A percentile compares a stretch with the other conserved stretches of the same genome.
Evolutionary conservation across 2,888 invertebrate genomes (phyloP).

Genomic region (Tupiocoris notatus): DNA sequence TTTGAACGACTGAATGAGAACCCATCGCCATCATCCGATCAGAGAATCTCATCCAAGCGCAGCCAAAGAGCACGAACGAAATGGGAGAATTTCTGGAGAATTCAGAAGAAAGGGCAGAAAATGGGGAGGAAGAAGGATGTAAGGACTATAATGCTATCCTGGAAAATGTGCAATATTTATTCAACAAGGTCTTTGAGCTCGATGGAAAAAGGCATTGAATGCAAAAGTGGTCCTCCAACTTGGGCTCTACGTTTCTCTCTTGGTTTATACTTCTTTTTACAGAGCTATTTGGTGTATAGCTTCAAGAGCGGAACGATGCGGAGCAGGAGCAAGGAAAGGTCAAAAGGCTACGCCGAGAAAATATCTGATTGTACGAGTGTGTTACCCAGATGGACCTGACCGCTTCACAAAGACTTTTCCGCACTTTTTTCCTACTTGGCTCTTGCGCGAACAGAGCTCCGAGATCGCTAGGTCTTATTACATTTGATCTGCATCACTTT

Average conservation of each 20-base stretch:
- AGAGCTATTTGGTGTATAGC: slow-evolving; percentile 19
- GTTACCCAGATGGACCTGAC: slow-evolving; percentile 33
- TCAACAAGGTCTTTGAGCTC: slow-evolving; percentile 35
- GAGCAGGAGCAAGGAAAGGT: slow-evolving; percentile 18
- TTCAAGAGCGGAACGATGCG: background rate
- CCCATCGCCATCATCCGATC: background rate
- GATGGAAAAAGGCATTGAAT: slow-evolving; percentile 26
- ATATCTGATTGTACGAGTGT: slow-evolving; percentile 36
- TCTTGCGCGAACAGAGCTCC: background rate
- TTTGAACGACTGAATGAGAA: background rate
- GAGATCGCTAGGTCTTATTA: slow-evolving; percentile 22
- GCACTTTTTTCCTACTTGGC: background rate
- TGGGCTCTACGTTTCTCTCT: background rate
- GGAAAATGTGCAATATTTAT: slow-evolving; percentile 34
- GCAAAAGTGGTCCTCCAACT: slow-evolving; percentile 15
- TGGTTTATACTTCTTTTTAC: background rate
- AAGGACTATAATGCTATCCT: slow-evolving; percentile 19
- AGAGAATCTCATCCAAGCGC: background rate
- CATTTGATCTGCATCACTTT: slow-evolving; percentile 33
- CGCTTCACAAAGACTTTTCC: slow-evolving; percentile 18
- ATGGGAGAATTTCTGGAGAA: background rate
- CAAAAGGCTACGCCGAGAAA: slow-evolving; percentile 25
- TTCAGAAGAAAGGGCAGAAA: background rate
- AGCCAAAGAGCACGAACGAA: slow-evolving; percentile 16
- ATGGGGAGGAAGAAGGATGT: slow-evolving; percentile 8